Evolutionary conservation across 2,113 vertebrate species (phyloP).

Genomic region (Charina bottae): DNA sequence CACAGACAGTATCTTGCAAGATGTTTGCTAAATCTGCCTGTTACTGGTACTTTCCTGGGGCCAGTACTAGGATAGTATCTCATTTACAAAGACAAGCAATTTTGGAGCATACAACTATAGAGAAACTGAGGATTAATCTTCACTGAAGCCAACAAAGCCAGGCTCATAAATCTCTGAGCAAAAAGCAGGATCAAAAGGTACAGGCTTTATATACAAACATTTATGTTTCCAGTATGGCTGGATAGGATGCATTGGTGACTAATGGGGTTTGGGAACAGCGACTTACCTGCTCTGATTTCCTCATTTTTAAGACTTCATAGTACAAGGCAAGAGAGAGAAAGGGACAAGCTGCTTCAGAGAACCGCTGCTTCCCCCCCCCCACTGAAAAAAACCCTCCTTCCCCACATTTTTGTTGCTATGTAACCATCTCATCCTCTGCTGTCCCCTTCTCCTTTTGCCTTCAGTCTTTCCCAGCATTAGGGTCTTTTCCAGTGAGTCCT

Average conservation of each 20-base stretch:
- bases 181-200: neutral
- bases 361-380: neutral
- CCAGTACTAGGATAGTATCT: neutral
- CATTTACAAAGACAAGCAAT: neutral
- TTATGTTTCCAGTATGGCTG: neutral
- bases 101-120: neutral
- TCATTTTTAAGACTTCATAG: neutral
- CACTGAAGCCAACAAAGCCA: neutral
- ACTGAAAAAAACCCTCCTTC: neutral
- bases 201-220: neutral
- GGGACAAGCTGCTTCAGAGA: neutral
- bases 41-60: neutral
- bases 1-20: neutral
- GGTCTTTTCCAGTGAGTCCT: no score
- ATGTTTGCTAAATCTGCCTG: neutral
- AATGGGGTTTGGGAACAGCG: neutral
- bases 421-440: no score
- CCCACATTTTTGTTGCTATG: no score
- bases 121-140: neutral
- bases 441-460: no score
- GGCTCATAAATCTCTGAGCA: neutral
- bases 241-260: neutral
- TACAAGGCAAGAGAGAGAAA: neutral
- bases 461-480: no score
- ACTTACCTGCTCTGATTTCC: neutral